Conservation (phyloP, 2,113 vertebrate genomes). For the Sarotherodon lohbergeri region DNA sequence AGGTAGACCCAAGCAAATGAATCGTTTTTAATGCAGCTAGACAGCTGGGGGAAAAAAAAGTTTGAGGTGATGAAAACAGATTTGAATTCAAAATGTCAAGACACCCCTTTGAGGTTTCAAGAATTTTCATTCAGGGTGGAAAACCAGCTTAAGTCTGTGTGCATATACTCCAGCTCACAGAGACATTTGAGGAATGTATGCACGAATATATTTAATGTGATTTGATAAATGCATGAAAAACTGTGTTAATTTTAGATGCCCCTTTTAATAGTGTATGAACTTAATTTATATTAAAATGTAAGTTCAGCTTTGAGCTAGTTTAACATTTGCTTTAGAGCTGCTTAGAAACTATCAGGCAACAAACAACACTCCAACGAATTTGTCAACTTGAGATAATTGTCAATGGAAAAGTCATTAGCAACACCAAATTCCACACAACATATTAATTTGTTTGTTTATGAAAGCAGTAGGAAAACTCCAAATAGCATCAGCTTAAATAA, state of each 20-base stretch:
- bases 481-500: not conserved
- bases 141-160: not conserved
- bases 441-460: not conserved
- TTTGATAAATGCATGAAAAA: not conserved
- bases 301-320: not conserved
- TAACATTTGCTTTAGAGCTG: not conserved
- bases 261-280: not conserved
- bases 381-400: conserved; percentile 18
- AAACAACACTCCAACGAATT: conserved; percentile 28
- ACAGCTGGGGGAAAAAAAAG: not conserved
- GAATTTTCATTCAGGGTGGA: not conserved
- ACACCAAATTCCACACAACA: not conserved
- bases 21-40: not conserved
- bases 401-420: conserved; percentile 2
- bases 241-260: not conserved
- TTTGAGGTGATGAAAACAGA: not conserved
- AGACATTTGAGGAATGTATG: not conserved
- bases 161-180: not conserved
- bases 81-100: not conserved
- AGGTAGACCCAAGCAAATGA: not conserved
- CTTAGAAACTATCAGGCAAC: not conserved
- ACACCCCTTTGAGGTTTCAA: not conserved
- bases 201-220: not conserved
- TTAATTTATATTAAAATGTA: not conserved
- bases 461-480: not conserved